phyloP scores from a whole-genome alignment of 1,140 invertebrate genomes.

The Leptinotarsa defecta region DNA sequence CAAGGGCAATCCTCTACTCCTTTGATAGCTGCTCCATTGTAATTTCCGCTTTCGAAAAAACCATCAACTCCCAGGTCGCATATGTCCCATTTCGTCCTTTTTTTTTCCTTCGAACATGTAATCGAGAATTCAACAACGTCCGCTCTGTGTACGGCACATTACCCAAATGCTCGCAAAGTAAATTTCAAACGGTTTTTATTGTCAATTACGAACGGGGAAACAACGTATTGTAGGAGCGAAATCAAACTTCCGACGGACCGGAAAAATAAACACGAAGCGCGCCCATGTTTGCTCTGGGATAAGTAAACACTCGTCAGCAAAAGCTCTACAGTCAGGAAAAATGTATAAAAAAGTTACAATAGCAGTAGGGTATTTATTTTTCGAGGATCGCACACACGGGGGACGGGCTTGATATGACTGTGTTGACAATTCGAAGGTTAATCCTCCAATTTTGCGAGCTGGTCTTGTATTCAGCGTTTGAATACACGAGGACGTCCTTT shows the following conservation, averaged over 20 bases:
- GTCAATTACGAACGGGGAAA: constrained; percentile 24
- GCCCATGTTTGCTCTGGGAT: constrained; percentile 44
- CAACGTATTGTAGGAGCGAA: constrained; percentile 29
- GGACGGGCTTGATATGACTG: constrained; percentile 36
- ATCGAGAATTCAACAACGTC: constrained; percentile 8
- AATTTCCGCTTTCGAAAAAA: too few species aligned
- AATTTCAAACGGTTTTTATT: constrained; percentile 24
- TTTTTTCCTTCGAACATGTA: neutral
- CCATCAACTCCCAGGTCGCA: neutral
- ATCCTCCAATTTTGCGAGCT: neutral
- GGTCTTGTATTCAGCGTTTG: neutral
- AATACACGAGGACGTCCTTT: too few species aligned
- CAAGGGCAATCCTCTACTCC: too few species aligned
- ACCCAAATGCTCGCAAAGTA: neutral
- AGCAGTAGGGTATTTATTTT: constrained; percentile 41
- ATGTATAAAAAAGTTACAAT: constrained; percentile 41
- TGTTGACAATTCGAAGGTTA: constrained; percentile 38
- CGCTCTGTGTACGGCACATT: neutral
- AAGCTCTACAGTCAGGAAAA: constrained; percentile 35
- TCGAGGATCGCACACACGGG: constrained; percentile 33
- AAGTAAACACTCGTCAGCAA: constrained; percentile 49
- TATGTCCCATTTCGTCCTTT: neutral
- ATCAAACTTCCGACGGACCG: constrained; percentile 40
- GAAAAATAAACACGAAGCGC: constrained; percentile 48
- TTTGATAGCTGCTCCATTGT: too few species aligned